Evolutionary conservation across 2,113 vertebrate genomes (phyloP), one percentile per base, ranked within the genome.

Genomic region (Triplophysa dalaica): DNA sequence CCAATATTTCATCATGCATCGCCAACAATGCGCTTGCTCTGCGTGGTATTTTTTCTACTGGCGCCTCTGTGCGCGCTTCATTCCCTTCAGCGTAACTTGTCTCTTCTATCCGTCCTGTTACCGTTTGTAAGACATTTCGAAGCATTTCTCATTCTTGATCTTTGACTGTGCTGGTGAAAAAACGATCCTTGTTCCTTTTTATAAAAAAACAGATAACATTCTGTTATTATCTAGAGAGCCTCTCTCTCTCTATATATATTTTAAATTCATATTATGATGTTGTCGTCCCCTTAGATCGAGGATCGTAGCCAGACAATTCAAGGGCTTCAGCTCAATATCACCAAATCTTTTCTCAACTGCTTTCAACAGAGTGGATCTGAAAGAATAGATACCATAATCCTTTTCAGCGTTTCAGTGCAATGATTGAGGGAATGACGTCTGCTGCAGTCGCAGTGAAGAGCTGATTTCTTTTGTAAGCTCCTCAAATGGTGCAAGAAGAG

Each of bases 281-380:
- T 4, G 43, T 12, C 11, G 8, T 45, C 26, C 26, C 60, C 60
- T 62, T 12, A 21, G 60, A 62, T 62, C 22, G 22, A 26, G 22
- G 22, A 62, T 13, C 4, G 12, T 62, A 24, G 60, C 60, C 60
- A 62, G 22, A 62, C 21, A 24, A 24, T 26, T 26, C 10, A 62
- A 26, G 12, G 61, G 61, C 24, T 63, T 5, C 24, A 14, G 24
- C 29, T 63, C 61, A 63, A 63, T 29, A 1, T 64, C 14, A 16
- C 62, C 17, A 26, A 64, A 64, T 33, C 62, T 64, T 64, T 64
- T 64, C 62, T 64, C 62, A 64, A 64, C 26, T 2, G 26, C 62
- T 64, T 64, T 16, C 8, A 64, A 33, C 19, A 33, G 62, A 17
- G 8, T 33, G 62, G 26, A 33, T 64, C 19, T 64, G 16, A 64